Base-by-base conservation (phyloP, 1,140 invertebrate species). In the Spodoptera frugiperda region DNA sequence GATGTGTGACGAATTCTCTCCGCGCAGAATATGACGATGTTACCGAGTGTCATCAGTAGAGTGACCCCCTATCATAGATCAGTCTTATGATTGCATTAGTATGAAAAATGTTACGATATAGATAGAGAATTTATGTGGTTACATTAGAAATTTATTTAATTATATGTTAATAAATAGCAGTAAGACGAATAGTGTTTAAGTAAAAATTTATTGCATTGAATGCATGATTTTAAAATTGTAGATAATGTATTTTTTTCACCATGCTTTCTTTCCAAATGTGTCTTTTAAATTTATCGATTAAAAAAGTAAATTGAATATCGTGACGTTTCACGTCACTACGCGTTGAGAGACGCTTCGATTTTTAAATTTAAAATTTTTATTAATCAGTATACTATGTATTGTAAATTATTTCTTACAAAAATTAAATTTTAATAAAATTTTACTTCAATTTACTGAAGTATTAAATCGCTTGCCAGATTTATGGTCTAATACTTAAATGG, bases 111-210 rank as follows among this genome's bases (percentile, higher is more conserved):
- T 86, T 89, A 85, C 83, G 44, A 44, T 46, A 88, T 91, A 92
- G 85, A 89, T 91, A 91, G 87, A 90, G 83, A 91, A 87, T 88
- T 89, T 87, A 91, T 87, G 85, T 87, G 87, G 86, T 91, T 88
- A 84, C 81, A 84, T 78, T 89, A 91, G 86, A 91, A 55, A 83
- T 86, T 89, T 85, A 88, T 87, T 88, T 87, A 77, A 77, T 81
- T 87, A 83, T 85, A 88, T 81, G 87, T 88, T 91, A 90, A 77
- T 81, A 82, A 81, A 53, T 82, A 87, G 81, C 61, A 68, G 55
- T 88, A 86, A 88, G 82, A 61, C 77, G 67, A 83, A 77, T 81
- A 83, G 81, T 82, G 67, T 63, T 55, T 79, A 77, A 63, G 78
- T 72, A 75, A 80, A 79, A 83, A 79, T 87, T 74, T 85, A 76